Evolutionary conservation across 2,888 invertebrate genomes (phyloP), one percentile per base, ranked within the genome.

Genomic region (Agrochola lota): DNA sequence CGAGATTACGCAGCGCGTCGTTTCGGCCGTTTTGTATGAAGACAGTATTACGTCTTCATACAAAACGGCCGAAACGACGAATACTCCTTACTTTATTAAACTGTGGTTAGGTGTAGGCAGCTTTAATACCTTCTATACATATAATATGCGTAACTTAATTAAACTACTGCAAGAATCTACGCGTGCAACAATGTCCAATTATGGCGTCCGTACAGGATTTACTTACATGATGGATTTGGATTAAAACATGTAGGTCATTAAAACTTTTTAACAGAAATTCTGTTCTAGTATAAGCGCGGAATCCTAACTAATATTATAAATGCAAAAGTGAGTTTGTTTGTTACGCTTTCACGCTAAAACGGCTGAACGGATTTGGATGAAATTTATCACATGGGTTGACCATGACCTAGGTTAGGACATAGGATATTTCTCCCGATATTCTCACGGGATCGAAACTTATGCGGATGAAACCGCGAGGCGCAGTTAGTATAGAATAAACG

Each of bases 111-210:
- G 5, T 71, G 20, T 23, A 72, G 40, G 68, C 23, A 55, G 23
- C 40, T 23, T 43, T 30, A 72, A 40, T 52, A 30, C 20, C 11
- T 63, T 52, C 8, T 46, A 12, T 46, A 64, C 11, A 17, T 49
- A 30, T n/a, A 2, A 2, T 30, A 69, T 55, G 60, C 46, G 63
- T 78, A 23, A 62, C 64, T 67, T 72, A 78, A 75, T 85, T 81
- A 75, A 69, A 62, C 64, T 59, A 74, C 67, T 49, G 74, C 75
- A 85, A 66, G 66, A 74, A 84, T 55, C 74, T 81, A 62, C 57
- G 67, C 67, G 67, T 69, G 67, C 68, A 68, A 77, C 75, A 84
- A 82, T 79, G 55, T 82, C 77, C 85, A 85, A 80, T 79, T 82
- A 84, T 75, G 75, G 75, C 46, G 66, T 40, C 46, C 46, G 7